These are phyloP conservation scores for Acanthurus tractus DNA, from an alignment of 2,797 vertebrate species.

Conservation along the genomic window DNA sequence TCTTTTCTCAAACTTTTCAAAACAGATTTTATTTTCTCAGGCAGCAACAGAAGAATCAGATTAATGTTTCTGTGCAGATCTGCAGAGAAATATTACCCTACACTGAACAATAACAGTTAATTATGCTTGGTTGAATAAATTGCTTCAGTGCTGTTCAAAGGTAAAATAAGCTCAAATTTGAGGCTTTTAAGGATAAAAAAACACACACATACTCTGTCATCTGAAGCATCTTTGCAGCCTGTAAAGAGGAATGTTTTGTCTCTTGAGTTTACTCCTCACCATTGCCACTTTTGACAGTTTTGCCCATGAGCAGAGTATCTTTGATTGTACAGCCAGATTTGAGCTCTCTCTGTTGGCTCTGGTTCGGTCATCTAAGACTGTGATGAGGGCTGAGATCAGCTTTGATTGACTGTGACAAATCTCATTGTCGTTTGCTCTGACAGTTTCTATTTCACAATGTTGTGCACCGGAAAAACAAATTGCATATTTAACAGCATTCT, in stretches of 20 bases:
- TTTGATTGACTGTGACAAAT: constrained; percentile 27
- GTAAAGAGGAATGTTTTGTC: constrained; percentile 4
- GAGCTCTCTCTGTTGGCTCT: background rate
- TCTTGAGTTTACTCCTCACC: background rate
- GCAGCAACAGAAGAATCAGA: background rate
- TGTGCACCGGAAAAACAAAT: constrained; percentile 4
- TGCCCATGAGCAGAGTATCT: background rate
- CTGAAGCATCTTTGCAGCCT: background rate
- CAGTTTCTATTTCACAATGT: constrained; percentile 2
- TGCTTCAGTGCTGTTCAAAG: background rate
- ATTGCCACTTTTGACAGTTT: constrained; percentile 10
- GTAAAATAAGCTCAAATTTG: background rate
- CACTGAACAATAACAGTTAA: constrained; percentile 1
- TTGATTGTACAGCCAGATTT: constrained; percentile 9
- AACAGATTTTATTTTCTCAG: background rate
- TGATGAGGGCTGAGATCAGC: background rate
- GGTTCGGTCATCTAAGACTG: constrained; percentile 17
- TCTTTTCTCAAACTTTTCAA: background rate
- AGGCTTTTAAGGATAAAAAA: background rate
- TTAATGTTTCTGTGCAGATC: background rate
- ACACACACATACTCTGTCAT: background rate
- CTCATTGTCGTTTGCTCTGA: constrained; percentile 6
- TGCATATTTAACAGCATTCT: constrained; percentile 9
- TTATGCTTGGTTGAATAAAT: background rate
- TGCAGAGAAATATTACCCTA: background rate